Percentiles rank a stretch among this genome's conserved stretches.
Conservation (phyloP, 2,888 invertebrate species). For the Polyploca ridens region DNA sequence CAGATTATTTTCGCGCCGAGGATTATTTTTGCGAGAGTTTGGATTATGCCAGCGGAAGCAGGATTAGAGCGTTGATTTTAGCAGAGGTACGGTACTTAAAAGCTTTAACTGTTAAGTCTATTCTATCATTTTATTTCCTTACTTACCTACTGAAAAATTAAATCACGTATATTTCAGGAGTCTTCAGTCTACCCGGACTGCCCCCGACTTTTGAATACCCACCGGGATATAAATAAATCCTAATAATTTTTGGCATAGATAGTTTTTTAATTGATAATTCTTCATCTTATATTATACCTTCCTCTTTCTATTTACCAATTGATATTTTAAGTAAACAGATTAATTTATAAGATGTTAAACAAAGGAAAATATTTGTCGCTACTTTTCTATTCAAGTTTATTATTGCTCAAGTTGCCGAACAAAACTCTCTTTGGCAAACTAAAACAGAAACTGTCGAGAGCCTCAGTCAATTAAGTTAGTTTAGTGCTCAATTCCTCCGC, state of each 20-base stretch:
- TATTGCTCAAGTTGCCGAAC: background rate
- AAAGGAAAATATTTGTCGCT: too few relatives aligned
- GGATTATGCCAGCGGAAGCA: background rate
- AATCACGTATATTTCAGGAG: too few relatives aligned
- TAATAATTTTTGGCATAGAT: too few relatives aligned
- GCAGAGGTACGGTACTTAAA: background rate
- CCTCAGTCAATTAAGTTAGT: background rate
- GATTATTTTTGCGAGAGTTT: constrained; percentile 2
- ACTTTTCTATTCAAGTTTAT: constrained; percentile 1
- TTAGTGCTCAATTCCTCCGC: background rate
- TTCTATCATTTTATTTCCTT: background rate
- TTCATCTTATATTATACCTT: too few relatives aligned
- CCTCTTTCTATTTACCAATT: too few relatives aligned
- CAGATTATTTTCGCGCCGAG: constrained; percentile 14
- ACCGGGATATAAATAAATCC: too few relatives aligned
- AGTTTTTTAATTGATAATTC: too few relatives aligned
- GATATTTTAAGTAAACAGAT: too few relatives aligned
- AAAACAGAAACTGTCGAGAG: background rate
- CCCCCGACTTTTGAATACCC: too few relatives aligned
- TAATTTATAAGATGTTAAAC: too few relatives aligned
- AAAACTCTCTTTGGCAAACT: background rate
- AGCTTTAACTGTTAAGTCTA: background rate
- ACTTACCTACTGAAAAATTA: too few relatives aligned
- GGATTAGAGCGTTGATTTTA: background rate
- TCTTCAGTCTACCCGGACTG: too few relatives aligned